These are phyloP conservation scores for Himalopsyche tibetana DNA, from an alignment of 2,888 invertebrate genomes.

Conservation along the genomic window DNA sequence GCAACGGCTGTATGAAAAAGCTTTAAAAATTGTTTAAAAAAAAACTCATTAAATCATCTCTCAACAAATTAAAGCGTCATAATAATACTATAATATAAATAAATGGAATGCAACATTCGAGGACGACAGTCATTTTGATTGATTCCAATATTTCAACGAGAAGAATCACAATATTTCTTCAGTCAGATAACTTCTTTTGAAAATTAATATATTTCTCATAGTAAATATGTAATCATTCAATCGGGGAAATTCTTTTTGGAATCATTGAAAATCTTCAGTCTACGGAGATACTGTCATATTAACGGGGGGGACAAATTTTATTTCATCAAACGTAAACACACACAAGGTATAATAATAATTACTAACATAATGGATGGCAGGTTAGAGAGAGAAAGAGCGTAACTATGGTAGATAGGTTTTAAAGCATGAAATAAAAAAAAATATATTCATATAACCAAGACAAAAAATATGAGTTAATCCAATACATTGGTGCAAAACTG, in stretches of 20 bases:
- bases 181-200: too few relatives aligned
- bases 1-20: neutral
- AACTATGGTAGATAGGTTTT: slow-evolving; percentile 60
- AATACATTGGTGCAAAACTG: neutral
- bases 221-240: too few relatives aligned
- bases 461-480: neutral
- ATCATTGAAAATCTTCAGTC: too few relatives aligned
- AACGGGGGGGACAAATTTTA: neutral
- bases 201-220: too few relatives aligned
- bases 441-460: slow-evolving; percentile 57
- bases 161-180: too few relatives aligned
- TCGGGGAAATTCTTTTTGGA: too few relatives aligned
- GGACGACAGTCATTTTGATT: too few relatives aligned
- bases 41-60: neutral
- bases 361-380: slow-evolving; percentile 66
- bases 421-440: slow-evolving; percentile 62
- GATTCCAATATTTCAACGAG: too few relatives aligned
- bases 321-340: slow-evolving; percentile 44
- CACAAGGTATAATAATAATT: slow-evolving; percentile 55
- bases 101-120: neutral
- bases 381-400: slow-evolving; percentile 74
- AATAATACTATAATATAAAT: neutral
- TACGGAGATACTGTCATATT: too few relatives aligned
- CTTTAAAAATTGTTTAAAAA: neutral
- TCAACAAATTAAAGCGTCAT: neutral